Conservation (phyloP, 2,888 invertebrate genomes). For the Tenthredo amoena region DNA sequence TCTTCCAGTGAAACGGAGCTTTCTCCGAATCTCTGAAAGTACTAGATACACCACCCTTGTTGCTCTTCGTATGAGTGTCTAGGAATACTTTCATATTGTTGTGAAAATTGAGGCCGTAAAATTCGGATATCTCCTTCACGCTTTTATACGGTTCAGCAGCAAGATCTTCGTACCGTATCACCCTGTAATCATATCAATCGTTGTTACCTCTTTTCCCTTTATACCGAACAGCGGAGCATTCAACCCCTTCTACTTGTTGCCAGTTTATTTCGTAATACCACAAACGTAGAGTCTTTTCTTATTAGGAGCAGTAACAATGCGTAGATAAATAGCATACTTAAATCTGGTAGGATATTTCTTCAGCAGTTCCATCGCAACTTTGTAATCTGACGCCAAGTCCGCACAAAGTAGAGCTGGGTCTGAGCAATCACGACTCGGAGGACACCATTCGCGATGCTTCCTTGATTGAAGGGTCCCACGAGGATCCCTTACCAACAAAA, state of each 20-base stretch:
- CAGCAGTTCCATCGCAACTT: conserved; percentile 85
- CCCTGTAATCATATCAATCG: conserved; percentile 80
- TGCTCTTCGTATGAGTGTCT: conserved; percentile 89
- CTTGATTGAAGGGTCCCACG: conserved; percentile 92
- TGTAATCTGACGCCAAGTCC: conserved; percentile 91
- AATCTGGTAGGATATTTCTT: conserved; percentile 86
- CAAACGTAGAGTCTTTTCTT: neutral
- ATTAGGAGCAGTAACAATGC: neutral
- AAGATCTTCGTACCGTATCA: conserved; percentile 91
- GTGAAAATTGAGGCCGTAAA: conserved; percentile 87
- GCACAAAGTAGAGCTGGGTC: conserved; percentile 88
- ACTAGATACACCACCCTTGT: neutral
- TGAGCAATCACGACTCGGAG: conserved; percentile 89
- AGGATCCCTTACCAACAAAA: conserved; percentile 91
- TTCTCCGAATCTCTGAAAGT: neutral
- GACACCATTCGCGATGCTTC: conserved; percentile 90
- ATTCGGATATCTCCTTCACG: conserved; percentile 86
- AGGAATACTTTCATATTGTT: conserved; percentile 86
- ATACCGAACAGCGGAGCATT: neutral
- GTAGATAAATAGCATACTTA: conserved; percentile 80
- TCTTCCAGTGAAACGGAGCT: neutral
- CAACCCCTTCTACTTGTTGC: neutral
- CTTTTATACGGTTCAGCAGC: conserved; percentile 87
- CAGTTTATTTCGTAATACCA: neutral
- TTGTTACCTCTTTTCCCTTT: neutral